Evolutionary conservation across 2,888 invertebrate genomes (phyloP), one percentile per base, ranked within the genome.

Genomic region (Cecidostiba fungosa): DNA sequence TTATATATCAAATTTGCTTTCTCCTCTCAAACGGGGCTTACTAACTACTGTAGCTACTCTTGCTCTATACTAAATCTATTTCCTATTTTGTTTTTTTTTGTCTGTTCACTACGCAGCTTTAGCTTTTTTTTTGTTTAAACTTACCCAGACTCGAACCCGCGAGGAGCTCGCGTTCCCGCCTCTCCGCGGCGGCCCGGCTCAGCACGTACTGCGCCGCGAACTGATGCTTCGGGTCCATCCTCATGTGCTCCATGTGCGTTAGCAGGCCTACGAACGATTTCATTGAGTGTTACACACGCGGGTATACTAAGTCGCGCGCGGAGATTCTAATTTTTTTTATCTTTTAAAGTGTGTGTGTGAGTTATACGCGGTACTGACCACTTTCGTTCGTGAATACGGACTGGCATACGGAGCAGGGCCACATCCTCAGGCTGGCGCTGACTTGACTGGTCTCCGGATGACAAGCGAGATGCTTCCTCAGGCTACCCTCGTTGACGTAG

Each of bases 141-240:
- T 89, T 90, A 93, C 93, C 93, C 91, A 93, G 89, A 91, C 93
- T 92, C 87, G 93, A 93, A 87, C 93, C 94, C 78, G 94, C 94
- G 81, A 98, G 94, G 81, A 97, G 94, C 59, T 98, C 98, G 74
- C 98, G 94, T 91, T 98, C 98, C 88, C 98, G 95, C 89, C 98
- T 95, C 92, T 98, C 98, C 23, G 98, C 98, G 10, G 98, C 98
- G 12, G 98, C 98, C 89, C 98, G 94, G 84, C 97, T 97, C 54
- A 98, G 94, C 70, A 98, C 98, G 94, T 98, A 98, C 92, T 98
- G 98, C 43, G 98, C 98, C 66, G 98, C 98, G 92, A 98, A 98
- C 93, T 98, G 98, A 94, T 98, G 98, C 93, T 98, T 98, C 0
- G 98, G 98, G 93, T 98, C 98, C 98, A 98, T 98, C 91, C 98